These are phyloP conservation scores for Synchiropus splendidus DNA, from an alignment of 2,113 vertebrate species.

Conservation along the genomic window DNA sequence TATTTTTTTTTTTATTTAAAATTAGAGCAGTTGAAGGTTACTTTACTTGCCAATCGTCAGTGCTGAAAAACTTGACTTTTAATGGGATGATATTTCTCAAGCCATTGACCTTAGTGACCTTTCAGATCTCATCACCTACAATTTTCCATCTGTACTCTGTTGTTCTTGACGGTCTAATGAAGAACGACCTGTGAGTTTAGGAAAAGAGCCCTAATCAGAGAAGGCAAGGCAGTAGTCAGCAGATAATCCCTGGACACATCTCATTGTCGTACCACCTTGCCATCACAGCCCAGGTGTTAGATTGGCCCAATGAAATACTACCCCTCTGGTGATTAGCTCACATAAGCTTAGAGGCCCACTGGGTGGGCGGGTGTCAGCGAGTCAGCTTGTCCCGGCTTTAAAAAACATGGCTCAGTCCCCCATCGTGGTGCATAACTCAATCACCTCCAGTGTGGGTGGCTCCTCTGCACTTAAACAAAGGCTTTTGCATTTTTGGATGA, in stretches of 20 bases:
- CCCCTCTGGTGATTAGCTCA: conserved; percentile 64
- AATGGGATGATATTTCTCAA: too few species aligned
- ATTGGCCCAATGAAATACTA: conserved; percentile 66
- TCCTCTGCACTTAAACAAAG: conserved; percentile 20
- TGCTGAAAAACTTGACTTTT: too few species aligned
- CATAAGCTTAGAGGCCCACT: conserved; percentile 57
- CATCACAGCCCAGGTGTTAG: conserved; percentile 65
- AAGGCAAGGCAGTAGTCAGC: conserved; percentile 46
- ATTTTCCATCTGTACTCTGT: background rate
- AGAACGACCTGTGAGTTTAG: conserved; percentile 29
- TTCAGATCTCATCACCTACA: conserved; percentile 17
- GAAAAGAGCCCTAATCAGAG: conserved; percentile 61
- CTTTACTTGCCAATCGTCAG: too few species aligned
- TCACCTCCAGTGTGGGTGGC: conserved; percentile 57
- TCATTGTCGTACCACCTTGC: conserved; percentile 48
- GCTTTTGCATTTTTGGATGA: conserved; percentile 8
- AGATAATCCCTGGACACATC: conserved; percentile 63
- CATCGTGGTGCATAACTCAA: conserved; percentile 42
- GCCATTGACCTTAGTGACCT: background rate
- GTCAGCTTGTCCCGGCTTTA: conserved; percentile 39
- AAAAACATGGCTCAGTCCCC: conserved; percentile 32
- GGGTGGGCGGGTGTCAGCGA: conserved; percentile 27
- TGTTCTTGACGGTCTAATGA: conserved; percentile 23
- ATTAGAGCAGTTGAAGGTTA: too few species aligned
- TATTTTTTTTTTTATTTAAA: too few species aligned